Base-by-base conservation (phyloP, 2,888 invertebrate species). In the Lasius platythorax region DNA sequence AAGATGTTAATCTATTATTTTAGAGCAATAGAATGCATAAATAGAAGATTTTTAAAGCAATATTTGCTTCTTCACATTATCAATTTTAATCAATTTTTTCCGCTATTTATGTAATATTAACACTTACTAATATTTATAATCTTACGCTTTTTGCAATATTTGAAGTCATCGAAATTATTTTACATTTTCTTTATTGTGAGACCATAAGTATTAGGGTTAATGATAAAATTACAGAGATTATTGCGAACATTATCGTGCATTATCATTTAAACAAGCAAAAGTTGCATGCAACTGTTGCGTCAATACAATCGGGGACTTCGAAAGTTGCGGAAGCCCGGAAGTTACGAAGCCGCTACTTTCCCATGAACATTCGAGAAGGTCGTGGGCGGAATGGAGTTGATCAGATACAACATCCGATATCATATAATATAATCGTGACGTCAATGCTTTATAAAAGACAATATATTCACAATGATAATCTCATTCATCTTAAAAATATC, bases 271-370 rank as follows among this genome's bases (percentile, higher is more conserved):
- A 84, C 68, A 79, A 73, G 79, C 66, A 66, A 30, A 70, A 46
- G 40, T 53, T 58, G 58, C 82, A 81, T 40, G 50, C 78, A 46
- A 53, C 61, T 79, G 85, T 91, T 91, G 87, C 91, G 87, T 89
- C 88, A 87, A 82, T 37, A 43, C 70, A 87, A 88, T 87, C 85
- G 84, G 66, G 61, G 88, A 56, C 85, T 82, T 91, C 86, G 90
- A 91, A 91, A 92, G 91, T 91, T 88, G 87, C 90, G 91, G 91
- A 91, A 91, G 89, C 89, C 87, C 87, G 91, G 91, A 91, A 90
- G 89, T 91, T 86, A 88, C 87, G 89, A 89, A 84, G 86, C 89
- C 87, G 83, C 89, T 88, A 89, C 89, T 90, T 92, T 91, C 91
- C 87, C 91, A 88, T 81, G 82, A 86, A 84, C 89, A 89, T 88